These are phyloP conservation scores for Buphagus erythrorhynchus DNA, from an alignment of 2,797 vertebrate species.

Conservation along the genomic window DNA sequence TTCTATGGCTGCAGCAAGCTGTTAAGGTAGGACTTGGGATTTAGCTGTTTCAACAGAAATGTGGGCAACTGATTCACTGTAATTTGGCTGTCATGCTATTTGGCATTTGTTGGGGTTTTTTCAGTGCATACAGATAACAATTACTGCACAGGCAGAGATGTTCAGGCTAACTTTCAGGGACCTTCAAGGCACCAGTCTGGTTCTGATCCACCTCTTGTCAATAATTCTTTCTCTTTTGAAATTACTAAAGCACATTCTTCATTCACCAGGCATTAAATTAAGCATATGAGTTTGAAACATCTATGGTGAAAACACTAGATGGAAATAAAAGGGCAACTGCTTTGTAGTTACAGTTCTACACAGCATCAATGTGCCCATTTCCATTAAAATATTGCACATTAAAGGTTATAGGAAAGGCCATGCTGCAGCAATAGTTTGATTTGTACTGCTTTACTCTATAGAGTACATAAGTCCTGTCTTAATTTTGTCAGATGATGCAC, in stretches of 20 bases:
- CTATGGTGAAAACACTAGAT: neutral
- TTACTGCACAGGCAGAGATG: neutral
- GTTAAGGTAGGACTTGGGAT: neutral
- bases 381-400: neutral
- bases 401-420: constrained; percentile 47
- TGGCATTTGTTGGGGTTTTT: neutral
- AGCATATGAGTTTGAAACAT: neutral
- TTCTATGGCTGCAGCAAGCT: neutral
- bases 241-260: neutral
- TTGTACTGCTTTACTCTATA: constrained; percentile 12
- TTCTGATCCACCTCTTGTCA: neutral
- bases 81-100: neutral
- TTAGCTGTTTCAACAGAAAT: neutral
- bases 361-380: constrained; percentile 1
- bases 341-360: constrained; percentile 15
- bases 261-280: neutral
- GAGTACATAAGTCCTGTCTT: neutral
- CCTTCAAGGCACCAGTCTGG: neutral
- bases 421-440: constrained; percentile 42
- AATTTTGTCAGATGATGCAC: constrained; percentile 48
- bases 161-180: neutral
- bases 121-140: neutral
- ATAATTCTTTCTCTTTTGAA: constrained; percentile 11
- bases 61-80: neutral
- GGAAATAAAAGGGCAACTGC: constrained; percentile 50